A percentile compares a stretch with the other conserved stretches of the same genome.
These are phyloP conservation scores for Gallinago jamesoni DNA, from an alignment of 2,113 vertebrate species.

Conservation along the genomic window DNA sequence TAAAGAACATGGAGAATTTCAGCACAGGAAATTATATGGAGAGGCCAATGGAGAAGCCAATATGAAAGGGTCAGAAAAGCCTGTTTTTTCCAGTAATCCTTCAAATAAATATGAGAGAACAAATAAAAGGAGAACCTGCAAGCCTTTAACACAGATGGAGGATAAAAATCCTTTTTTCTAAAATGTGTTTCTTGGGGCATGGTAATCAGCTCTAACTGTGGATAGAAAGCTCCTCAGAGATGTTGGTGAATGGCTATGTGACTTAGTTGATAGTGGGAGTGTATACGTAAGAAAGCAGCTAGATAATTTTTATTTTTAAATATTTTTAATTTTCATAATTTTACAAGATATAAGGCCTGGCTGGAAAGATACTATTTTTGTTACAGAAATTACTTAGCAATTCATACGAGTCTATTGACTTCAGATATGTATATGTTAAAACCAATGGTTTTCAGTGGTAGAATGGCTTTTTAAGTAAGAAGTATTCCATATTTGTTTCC, in stretches of 20 bases:
- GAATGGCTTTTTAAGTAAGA: background rate
- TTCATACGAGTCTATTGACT: background rate
- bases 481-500: background rate
- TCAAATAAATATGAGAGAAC: background rate
- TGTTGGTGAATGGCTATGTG: background rate
- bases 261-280: background rate
- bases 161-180: background rate
- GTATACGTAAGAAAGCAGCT: background rate
- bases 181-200: background rate
- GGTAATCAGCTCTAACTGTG: background rate
- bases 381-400: background rate
- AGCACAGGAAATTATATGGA: background rate
- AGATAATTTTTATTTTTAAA: background rate
- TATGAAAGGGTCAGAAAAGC: background rate
- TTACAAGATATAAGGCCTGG: background rate
- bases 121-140: background rate
- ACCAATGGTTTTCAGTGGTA: background rate
- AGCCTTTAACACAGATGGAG: background rate
- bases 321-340: background rate
- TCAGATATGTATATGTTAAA: background rate
- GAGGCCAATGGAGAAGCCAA: background rate
- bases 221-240: background rate
- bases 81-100: background rate
- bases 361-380: background rate
- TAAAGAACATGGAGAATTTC: background rate